Conservation (phyloP, 2,797 vertebrate species). For the Stomatorhinus walkeri region DNA sequence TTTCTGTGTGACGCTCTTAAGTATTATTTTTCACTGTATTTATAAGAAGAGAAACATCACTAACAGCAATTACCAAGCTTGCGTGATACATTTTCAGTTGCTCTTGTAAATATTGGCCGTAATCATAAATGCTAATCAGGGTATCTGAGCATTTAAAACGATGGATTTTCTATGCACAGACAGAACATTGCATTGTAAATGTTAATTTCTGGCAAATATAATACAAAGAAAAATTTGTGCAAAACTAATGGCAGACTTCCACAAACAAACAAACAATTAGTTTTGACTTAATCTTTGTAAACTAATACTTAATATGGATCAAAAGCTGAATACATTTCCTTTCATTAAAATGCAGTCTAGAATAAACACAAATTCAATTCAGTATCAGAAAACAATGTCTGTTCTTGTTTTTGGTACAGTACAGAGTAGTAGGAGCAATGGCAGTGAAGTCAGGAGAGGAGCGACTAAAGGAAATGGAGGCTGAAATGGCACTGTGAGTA, state of each 20-base stretch:
- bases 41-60: neutral
- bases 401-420: neutral
- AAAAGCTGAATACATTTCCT: neutral
- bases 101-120: neutral
- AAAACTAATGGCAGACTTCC: neutral
- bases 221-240: neutral
- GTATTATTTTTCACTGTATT: neutral
- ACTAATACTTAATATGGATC: neutral
- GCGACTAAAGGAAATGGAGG: slow-evolving; percentile 87
- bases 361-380: neutral
- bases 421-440: slow-evolving; percentile 40
- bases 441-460: slow-evolving; percentile 77
- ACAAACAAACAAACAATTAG: neutral
- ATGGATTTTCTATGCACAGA: neutral
- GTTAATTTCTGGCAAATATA: neutral
- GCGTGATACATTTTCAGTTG: neutral
- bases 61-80: neutral
- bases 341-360: neutral
- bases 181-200: neutral
- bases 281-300: neutral
- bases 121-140: neutral
- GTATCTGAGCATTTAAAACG: neutral
- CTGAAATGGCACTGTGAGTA: slow-evolving; percentile 89
- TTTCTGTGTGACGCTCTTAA: neutral
- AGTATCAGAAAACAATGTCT: neutral